phyloP scores from a whole-genome alignment of 2,797 vertebrate genomes.

The Alectoris magna region DNA sequence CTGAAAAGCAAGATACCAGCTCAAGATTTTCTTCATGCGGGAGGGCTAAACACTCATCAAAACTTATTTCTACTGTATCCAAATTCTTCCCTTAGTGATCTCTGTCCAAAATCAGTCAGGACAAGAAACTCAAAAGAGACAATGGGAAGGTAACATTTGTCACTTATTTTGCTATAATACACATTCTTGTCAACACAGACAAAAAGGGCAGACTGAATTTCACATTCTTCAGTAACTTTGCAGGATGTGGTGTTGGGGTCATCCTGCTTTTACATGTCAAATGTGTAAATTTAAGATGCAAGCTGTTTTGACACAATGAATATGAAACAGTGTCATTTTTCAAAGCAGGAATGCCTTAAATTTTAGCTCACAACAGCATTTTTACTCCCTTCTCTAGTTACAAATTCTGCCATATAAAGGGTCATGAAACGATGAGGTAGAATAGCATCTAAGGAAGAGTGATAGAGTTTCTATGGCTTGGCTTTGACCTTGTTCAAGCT shows the following conservation, averaged over 20 bases:
- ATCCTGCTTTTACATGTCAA: not conserved
- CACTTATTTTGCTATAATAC: not conserved
- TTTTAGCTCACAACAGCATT: conserved; percentile 36
- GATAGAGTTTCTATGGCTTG: not conserved
- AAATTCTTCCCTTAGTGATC: not conserved
- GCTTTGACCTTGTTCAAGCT: conserved; percentile 47
- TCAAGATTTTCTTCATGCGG: not conserved
- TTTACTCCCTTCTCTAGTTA: conserved; percentile 51
- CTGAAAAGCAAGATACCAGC: not conserved
- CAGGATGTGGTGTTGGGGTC: not conserved
- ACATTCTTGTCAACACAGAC: not conserved
- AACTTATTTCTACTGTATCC: not conserved
- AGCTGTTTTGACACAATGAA: conserved; percentile 39
- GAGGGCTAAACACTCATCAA: not conserved
- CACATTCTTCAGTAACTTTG: not conserved
- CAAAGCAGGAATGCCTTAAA: conserved; percentile 5
- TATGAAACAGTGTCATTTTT: conserved; percentile 36
- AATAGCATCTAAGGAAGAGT: not conserved
- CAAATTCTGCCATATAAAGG: conserved; percentile 39
- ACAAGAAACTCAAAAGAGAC: not conserved
- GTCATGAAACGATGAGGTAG: not conserved
- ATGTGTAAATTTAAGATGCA: not conserved
- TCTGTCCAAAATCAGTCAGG: not conserved
- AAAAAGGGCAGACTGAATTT: not conserved
- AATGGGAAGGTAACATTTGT: not conserved